These are phyloP conservation scores for Zaprionus capensis DNA, from an alignment of 1,140 invertebrate genomes.

Conservation along the genomic window DNA sequence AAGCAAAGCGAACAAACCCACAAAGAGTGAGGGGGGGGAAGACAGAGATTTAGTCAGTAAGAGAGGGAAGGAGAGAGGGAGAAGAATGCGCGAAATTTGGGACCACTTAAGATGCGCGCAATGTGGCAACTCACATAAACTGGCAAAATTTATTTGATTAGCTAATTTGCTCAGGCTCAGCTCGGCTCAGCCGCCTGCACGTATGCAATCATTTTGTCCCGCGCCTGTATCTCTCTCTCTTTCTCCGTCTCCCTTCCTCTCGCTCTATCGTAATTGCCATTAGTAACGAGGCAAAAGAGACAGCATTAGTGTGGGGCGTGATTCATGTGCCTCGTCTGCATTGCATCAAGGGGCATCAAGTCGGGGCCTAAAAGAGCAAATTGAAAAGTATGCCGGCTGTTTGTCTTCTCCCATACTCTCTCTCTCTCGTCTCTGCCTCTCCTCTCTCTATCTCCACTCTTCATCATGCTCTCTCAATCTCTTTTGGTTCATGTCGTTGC, in stretches of 20 bases:
- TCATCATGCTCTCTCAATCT: not conserved
- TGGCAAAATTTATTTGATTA: conserved; percentile 63
- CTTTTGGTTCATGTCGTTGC: not conserved
- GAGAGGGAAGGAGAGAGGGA: not conserved
- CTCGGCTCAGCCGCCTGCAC: conserved; percentile 29
- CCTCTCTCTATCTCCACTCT: too few species aligned
- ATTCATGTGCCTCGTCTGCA: conserved; percentile 24
- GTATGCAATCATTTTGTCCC: conserved; percentile 50
- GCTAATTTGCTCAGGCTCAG: conserved; percentile 23
- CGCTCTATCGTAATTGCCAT: conserved; percentile 32
- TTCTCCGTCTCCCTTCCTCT: not conserved
- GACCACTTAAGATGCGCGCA: conserved; percentile 51
- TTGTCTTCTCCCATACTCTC: conserved; percentile 12
- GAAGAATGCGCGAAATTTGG: not conserved
- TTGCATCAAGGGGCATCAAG: conserved; percentile 18
- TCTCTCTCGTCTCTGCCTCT: not conserved
- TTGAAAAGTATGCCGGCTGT: conserved; percentile 37
- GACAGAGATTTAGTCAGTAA: not conserved
- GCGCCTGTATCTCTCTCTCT: not conserved
- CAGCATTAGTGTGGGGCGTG: conserved; percentile 7
- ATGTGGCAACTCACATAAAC: conserved; percentile 51
- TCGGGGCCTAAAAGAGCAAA: conserved; percentile 14
- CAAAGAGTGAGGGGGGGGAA: not conserved
- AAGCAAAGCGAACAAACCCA: not conserved
- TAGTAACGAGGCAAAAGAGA: not conserved